phyloP scores from a whole-genome alignment of 2,113 vertebrate species.

The Brachypteracias leptosomus region DNA sequence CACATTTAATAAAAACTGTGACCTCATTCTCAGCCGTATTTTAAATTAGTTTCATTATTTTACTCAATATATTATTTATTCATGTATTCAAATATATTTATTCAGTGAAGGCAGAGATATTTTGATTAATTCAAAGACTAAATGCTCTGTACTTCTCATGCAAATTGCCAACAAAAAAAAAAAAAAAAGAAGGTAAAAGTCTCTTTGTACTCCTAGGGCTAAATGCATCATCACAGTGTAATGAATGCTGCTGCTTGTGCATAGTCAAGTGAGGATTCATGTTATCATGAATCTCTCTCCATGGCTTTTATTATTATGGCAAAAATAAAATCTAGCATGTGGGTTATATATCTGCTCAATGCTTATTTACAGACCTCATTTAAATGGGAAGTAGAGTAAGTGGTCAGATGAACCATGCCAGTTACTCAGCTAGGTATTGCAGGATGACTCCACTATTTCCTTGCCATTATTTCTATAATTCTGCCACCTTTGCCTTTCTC shows the following conservation, averaged over 20 bases:
- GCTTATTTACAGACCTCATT: constrained; percentile 18
- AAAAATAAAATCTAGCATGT: constrained; percentile 15
- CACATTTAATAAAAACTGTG: constrained; percentile 49
- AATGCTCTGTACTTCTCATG: constrained; percentile 36
- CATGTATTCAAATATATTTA: constrained; percentile 51
- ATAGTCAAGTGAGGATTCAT: constrained; percentile 14
- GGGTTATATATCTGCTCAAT: background rate
- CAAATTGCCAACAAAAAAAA: background rate
- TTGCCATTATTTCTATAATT: background rate
- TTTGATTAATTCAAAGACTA: constrained; percentile 58
- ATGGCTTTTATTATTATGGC: constrained; percentile 26
- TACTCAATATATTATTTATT: constrained; percentile 44
- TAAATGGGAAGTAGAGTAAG: background rate
- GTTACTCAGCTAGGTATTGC: background rate
- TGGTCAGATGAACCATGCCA: background rate
- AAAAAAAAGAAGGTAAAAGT: background rate
- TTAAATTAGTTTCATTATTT: constrained; percentile 49
- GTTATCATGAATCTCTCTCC: constrained; percentile 18
- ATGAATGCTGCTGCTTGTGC: background rate
- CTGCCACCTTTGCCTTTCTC: background rate
- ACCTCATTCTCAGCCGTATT: constrained; percentile 17
- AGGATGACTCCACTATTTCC: background rate
- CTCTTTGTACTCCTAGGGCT: background rate
- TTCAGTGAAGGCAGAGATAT: constrained; percentile 30
- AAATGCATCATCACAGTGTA: constrained; percentile 36